These are phyloP conservation scores for Dinomys branickii DNA, from an alignment of 2,113 vertebrate species.

Conservation along the genomic window DNA sequence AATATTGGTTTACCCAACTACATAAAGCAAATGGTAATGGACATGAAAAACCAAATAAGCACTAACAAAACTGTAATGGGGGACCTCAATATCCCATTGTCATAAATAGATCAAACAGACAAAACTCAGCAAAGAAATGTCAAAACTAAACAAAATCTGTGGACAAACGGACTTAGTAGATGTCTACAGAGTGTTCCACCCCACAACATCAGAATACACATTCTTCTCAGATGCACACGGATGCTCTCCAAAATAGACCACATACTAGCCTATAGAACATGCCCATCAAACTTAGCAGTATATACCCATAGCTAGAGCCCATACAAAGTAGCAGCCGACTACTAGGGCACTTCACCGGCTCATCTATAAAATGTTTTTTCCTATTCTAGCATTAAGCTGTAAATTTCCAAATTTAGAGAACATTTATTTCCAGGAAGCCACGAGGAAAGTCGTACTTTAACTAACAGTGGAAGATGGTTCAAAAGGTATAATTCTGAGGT, in stretches of 20 bases:
- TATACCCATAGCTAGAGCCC: background rate
- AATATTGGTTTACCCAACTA: background rate
- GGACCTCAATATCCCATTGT: background rate
- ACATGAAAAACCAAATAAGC: background rate
- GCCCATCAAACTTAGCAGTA: background rate
- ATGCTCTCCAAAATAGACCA: background rate
- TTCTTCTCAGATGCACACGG: background rate
- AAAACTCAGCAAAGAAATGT: background rate
- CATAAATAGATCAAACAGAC: background rate
- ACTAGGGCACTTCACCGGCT: background rate
- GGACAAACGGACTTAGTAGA: background rate
- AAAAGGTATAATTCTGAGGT: background rate
- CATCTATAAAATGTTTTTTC: background rate
- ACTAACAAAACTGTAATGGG: background rate
- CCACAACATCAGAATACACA: background rate
- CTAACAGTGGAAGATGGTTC: no score
- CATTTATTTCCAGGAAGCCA: background rate
- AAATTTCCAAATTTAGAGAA: background rate
- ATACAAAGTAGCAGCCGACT: background rate
- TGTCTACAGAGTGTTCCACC: background rate
- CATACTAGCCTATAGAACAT: background rate
- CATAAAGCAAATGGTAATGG: background rate
- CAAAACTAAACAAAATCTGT: background rate
- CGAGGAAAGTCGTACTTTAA: background rate
- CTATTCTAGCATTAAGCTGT: background rate